These are phyloP conservation scores for Drosophila subobscura DNA, from an alignment of 1,140 invertebrate genomes.

Conservation along the genomic window DNA sequence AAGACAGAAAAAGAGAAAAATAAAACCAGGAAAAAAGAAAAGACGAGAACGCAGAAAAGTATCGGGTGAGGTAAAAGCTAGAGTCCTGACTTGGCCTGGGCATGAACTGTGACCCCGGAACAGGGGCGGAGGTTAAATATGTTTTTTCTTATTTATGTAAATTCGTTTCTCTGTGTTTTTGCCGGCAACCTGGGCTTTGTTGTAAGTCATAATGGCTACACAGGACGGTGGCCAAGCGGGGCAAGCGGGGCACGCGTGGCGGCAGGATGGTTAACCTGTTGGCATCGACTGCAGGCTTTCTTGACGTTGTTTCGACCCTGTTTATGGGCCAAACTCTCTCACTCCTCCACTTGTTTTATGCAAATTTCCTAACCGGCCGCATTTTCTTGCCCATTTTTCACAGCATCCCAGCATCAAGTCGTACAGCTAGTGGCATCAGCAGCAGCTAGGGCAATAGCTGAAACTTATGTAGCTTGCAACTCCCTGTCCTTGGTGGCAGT, in stretches of 20 bases:
- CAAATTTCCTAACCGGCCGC: constrained; percentile 70
- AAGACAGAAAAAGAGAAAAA: constrained; percentile 22
- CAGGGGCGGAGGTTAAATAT: constrained; percentile 70
- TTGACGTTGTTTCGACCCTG: constrained; percentile 34
- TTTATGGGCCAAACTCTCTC: constrained; percentile 76
- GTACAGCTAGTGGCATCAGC: constrained; percentile 6
- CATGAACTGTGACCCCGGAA: constrained; percentile 56
- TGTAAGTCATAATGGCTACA: constrained; percentile 74
- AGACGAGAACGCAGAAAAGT: constrained; percentile 1
- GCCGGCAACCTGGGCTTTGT: constrained; percentile 70
- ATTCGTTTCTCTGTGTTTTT: constrained; percentile 69
- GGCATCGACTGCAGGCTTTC: constrained; percentile 53
- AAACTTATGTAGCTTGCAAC: constrained; percentile 70
- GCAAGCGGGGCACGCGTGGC: not conserved
- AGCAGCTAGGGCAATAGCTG: constrained; percentile 21
- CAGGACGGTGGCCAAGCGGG: constrained; percentile 14
- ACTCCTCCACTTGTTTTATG: constrained; percentile 57
- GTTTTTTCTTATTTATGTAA: constrained; percentile 81
- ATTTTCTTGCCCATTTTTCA: constrained; percentile 73
- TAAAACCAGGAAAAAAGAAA: constrained; percentile 17
- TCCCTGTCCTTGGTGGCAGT: constrained; percentile 27
- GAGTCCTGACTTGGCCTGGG: constrained; percentile 58
- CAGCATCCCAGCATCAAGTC: constrained; percentile 30
- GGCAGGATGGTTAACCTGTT: constrained; percentile 59
- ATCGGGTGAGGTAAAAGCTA: constrained; percentile 43